These are phyloP conservation scores for Diorhabda elongata DNA, from an alignment of 1,140 invertebrate genomes.

Conservation along the genomic window DNA sequence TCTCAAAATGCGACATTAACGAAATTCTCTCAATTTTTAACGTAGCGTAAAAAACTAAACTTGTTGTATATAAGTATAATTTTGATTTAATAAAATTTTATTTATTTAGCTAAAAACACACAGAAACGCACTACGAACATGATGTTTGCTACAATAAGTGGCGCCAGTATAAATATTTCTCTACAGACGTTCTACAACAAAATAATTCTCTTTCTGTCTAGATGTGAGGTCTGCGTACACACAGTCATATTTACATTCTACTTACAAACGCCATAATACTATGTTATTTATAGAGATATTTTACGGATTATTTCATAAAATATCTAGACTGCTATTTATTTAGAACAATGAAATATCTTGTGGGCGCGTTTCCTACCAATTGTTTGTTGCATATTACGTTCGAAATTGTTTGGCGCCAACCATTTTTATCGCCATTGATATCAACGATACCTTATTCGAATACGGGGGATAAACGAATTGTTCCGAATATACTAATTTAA, in stretches of 20 bases:
- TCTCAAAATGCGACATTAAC: too few species aligned
- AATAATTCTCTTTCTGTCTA: constrained; percentile 17
- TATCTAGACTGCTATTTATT: constrained; percentile 1
- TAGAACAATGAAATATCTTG: constrained; percentile 2
- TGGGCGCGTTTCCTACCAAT: background rate
- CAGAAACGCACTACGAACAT: background rate
- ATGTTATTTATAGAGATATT: background rate
- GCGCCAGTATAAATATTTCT: constrained; percentile 22
- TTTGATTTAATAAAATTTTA: constrained; percentile 1
- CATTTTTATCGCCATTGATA: too few species aligned
- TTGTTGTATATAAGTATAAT: background rate
- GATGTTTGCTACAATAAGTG: constrained; percentile 16
- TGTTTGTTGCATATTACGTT: too few species aligned
- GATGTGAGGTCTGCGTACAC: constrained; percentile 18
- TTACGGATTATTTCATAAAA: constrained; percentile 3
- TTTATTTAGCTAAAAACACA: constrained; percentile 12
- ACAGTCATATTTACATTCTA: background rate
- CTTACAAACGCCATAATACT: background rate
- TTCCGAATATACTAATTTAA: too few species aligned
- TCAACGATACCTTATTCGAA: too few species aligned
- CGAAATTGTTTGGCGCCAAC: too few species aligned
- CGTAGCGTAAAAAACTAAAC: too few species aligned
- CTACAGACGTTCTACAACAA: constrained; percentile 17
- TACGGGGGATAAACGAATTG: too few species aligned
- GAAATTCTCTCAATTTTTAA: too few species aligned